Evolutionary conservation across 23 tunicate species (phyloP).

Genomic region (Oikopleura dioica): DNA sequence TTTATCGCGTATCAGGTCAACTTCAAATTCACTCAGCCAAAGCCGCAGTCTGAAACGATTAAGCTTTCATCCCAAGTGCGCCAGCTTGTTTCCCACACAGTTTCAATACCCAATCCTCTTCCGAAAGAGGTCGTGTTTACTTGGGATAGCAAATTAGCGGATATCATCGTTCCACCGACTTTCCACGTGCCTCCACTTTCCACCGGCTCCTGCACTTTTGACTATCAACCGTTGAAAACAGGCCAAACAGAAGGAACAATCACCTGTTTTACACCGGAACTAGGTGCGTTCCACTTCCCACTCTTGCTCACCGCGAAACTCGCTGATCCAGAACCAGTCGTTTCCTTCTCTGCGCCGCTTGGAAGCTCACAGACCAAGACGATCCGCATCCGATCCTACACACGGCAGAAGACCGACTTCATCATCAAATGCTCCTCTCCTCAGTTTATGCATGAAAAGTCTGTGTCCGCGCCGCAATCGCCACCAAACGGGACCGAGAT

Average conservation of each 20-base stretch:
- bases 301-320: slow-evolving; percentile 38
- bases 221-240: slow-evolving; percentile 55
- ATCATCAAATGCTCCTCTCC: slow-evolving; percentile 29
- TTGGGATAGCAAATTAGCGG: slow-evolving; percentile 61
- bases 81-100: slow-evolving; percentile 36
- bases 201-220: not conserved
- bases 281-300: slow-evolving; percentile 53
- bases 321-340: slow-evolving; percentile 38
- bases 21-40: slow-evolving; percentile 49
- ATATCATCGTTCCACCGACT: slow-evolving; percentile 66
- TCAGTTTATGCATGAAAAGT: not conserved
- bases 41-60: slow-evolving; percentile 34
- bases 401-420: slow-evolving; percentile 67
- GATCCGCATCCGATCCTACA: slow-evolving; percentile 51
- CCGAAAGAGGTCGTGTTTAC: slow-evolving; percentile 37
- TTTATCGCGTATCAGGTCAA: slow-evolving; percentile 70
- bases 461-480: slow-evolving; percentile 39
- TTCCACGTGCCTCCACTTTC: slow-evolving; percentile 37
- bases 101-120: slow-evolving; percentile 52
- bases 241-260: slow-evolving; percentile 40
- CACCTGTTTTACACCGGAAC: slow-evolving; percentile 30
- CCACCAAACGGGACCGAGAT: slow-evolving; percentile 26
- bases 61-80: slow-evolving; percentile 63
- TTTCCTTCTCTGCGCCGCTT: slow-evolving; percentile 27
- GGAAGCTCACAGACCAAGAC: slow-evolving; percentile 36